phyloP scores from a whole-genome alignment of 2,113 vertebrate species.

The Benitochromis conjunctus region DNA sequence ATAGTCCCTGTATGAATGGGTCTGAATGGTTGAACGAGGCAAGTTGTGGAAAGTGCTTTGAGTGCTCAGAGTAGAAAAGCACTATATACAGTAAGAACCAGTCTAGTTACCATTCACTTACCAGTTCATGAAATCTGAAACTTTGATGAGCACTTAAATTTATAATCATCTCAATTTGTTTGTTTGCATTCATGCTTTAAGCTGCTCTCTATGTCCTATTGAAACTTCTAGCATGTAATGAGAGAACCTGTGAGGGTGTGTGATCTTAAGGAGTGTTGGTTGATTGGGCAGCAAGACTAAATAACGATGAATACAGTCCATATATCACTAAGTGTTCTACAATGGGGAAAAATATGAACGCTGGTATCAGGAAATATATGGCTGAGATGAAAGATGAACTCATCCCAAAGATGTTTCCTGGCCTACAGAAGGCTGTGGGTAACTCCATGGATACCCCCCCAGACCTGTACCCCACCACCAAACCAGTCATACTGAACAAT shows the following conservation, averaged over 20 bases:
- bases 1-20: fast-evolving
- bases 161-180: not conserved
- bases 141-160: not conserved
- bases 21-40: not conserved
- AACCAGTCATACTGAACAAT: not conserved
- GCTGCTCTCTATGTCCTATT: fast-evolving
- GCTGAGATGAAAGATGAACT: not conserved
- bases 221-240: not conserved
- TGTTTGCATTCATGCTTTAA: not conserved
- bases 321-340: not conserved
- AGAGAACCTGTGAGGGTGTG: fast-evolving
- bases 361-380: not conserved
- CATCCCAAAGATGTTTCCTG: not conserved
- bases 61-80: not conserved
- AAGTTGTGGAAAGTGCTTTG: not conserved
- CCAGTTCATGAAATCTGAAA: not conserved
- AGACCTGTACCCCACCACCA: not conserved
- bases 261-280: not conserved
- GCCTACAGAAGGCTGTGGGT: not conserved
- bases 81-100: not conserved
- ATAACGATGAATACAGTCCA: not conserved
- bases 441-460: not conserved
- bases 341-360: not conserved
- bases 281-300: not conserved
- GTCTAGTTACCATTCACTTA: not conserved